Evolutionary conservation across 1,140 invertebrate genomes (phyloP), one percentile per base, ranked within the genome.

Genomic region (Drosophila tristis): DNA sequence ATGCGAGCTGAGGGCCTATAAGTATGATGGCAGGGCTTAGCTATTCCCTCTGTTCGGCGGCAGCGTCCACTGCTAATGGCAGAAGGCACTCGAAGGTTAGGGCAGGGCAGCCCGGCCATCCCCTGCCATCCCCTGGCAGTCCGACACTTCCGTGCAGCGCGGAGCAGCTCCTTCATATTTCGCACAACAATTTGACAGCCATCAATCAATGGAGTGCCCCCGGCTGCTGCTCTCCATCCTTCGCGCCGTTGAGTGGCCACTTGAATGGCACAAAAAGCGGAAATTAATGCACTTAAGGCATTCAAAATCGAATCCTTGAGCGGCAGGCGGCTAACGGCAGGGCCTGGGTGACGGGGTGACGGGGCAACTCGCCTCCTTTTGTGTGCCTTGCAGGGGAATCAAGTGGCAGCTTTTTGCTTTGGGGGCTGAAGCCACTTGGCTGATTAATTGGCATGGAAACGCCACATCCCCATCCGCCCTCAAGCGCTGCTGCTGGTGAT

Each of bases 261-360:
- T 87, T 82, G 68, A 68, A 81, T 75, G 80, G 61, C 55, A 70
- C 70, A 73, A 77, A 86, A 85, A 74, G 80, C 82, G 82, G 75
- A 86, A 86, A 86, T 86, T 86, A 87, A 86, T 86, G 84, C 82
- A 87, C 74, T 87, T 58, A 87, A 87, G 65, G 65, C 78, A 86
- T 85, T 86, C 57, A 74, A 86, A 68, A 61, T 62, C 35, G 35
- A 39, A 39, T 39, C 35, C 11, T 39, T 39, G 11, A 13, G 35
- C 35, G 11, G 11, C 11, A 62, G 53, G n/a, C n/a, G n/a, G n/a
- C n/a, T n/a, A n/a, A 15, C 64, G 42, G 16, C 16, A 16, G 16
- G 16, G 16, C 0, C 16, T 0, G 16, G 16, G n/a, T 43, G 43
- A 50, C 9, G 13, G 4, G 9, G n/a, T n/a, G n/a, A n/a, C n/a